phyloP scores from a whole-genome alignment of 1,140 invertebrate genomes.

The Triops longicaudatus region DNA sequence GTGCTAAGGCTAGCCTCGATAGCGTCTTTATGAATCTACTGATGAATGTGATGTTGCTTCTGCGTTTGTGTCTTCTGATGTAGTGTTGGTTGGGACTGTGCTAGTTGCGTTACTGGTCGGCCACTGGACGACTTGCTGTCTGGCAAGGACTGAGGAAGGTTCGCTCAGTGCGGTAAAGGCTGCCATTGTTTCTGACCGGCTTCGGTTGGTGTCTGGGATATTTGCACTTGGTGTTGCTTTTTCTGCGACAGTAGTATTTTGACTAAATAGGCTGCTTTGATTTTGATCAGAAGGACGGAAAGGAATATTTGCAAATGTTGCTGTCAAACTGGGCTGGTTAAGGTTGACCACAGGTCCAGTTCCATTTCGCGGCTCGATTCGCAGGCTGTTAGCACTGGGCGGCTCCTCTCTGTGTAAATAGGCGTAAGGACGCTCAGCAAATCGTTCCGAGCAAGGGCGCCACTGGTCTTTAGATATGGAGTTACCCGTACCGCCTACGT shows the following conservation, averaged over 20 bases:
- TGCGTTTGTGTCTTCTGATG: not conserved
- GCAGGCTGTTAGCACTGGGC: slow-evolving; percentile 41
- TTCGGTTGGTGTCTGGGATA: not conserved
- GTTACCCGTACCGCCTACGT: slow-evolving; percentile 49
- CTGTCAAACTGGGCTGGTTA: not conserved
- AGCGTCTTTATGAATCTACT: not conserved
- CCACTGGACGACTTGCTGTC: not conserved
- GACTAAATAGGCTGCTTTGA: not conserved
- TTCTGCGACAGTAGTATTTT: not conserved
- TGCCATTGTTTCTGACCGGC: not conserved
- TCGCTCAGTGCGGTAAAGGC: not conserved
- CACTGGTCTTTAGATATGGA: slow-evolving; percentile 57
- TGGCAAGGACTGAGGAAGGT: not conserved
- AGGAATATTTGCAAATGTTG: not conserved
- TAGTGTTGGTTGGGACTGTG: not conserved
- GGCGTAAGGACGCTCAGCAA: slow-evolving; percentile 55
- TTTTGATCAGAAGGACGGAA: not conserved
- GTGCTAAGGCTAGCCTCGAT: not conserved
- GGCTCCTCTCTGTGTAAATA: slow-evolving; percentile 56
- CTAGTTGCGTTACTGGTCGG: not conserved
- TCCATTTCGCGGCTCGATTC: not conserved
- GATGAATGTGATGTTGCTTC: not conserved
- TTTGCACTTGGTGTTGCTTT: not conserved
- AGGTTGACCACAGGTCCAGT: not conserved
- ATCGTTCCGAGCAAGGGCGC: slow-evolving; percentile 70